Evolutionary conservation across 2,888 invertebrate genomes (phyloP), one percentile per base, ranked within the genome.

Genomic region (Cosmia trapezina): DNA sequence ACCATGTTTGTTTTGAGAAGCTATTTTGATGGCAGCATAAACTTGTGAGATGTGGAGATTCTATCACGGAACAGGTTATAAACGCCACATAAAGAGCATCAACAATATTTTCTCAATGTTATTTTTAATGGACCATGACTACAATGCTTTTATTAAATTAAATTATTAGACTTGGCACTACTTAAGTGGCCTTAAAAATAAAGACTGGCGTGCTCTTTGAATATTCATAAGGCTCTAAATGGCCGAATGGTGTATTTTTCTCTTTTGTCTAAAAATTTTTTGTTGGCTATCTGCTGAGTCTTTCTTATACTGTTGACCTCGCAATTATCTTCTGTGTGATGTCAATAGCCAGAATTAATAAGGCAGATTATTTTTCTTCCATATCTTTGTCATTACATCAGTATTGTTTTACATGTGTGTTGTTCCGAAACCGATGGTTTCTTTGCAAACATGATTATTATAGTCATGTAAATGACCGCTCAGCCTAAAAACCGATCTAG

Each of bases 191-290:
- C 75, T 82, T 78, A 80, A 81, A 74, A 76, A 78, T 79, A 84
- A 80, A 78, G 45, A 77, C 80, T 77, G 62, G 72, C 64, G 56
- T 76, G 71, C 59, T 75, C 47, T 80, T 80, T 86, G 83, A 81
- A 87, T 86, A 86, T 86, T 86, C 83, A 87, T 86, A 78, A 86
- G 71, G 37, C 72, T 78, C 67, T 73, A 78, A 86, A 87, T 86
- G 83, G 80, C 78, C 71, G 67, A 86, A 81, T 81, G 76, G 79
- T 81, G 85, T 84, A 83, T 78, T 86, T 86, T 83, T 77, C 73
- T 79, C 83, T 71, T 84, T 85, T 82, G 80, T 78, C 65, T 76
- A 78, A 80, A 86, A 78, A 68, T 76, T 85, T 84, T 85, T 80
- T 76, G 77, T 74, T 80, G 64, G 66, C 53, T 70, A 60, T 76